Evolutionary conservation across 2,797 vertebrate genomes (phyloP), one percentile per base, ranked within the genome.

Genomic region (Brachyrhaphis roseni): DNA sequence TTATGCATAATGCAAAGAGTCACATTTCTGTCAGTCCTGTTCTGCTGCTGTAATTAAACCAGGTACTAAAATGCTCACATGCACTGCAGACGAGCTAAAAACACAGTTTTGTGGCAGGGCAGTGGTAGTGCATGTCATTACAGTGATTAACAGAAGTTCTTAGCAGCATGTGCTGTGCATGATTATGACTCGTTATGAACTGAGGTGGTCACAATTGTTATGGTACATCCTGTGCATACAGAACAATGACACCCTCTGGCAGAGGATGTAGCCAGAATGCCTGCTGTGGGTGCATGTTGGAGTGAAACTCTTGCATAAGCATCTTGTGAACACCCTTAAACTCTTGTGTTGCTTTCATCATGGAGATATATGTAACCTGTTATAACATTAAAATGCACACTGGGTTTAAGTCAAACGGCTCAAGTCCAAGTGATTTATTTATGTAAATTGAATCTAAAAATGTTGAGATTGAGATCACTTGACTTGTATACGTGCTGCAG

Each of bases 161-260:
- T 31, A 49, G 41, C 75, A 51, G 74, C 62, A 78, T 80, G 62
- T 64, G 53, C 72, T 59, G 47, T 45, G 31, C 51, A 72, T 82
- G 78, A 86, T 89, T 79, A 78, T 8, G 26, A 74, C 41, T 88
- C 47, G 84, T 92, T 89, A 89, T 51, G 47, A 59, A 70, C 23
- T n/a, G 8, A 72, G 41, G 73, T 46, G 68, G 46, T 55, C 90
- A 85, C 90, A 85, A 92, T 86, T 88, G 82, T 46, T 47, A 79
- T 70, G 81, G 90, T 88, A 93, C 91, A 91, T 82, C 45, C n/a
- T 77, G 91, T 90, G 66, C 74, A 46, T 75, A 78, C 72, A 47
- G 57, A 59, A 62, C 10, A 45, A 78, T 78, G 71, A 82, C 68
- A 55, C 23, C 45, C 3, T 75, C 45, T 66, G 73, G 68, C 28